phyloP scores from a whole-genome alignment of 2,113 vertebrate genomes.

The Mirounga angustirostris region DNA sequence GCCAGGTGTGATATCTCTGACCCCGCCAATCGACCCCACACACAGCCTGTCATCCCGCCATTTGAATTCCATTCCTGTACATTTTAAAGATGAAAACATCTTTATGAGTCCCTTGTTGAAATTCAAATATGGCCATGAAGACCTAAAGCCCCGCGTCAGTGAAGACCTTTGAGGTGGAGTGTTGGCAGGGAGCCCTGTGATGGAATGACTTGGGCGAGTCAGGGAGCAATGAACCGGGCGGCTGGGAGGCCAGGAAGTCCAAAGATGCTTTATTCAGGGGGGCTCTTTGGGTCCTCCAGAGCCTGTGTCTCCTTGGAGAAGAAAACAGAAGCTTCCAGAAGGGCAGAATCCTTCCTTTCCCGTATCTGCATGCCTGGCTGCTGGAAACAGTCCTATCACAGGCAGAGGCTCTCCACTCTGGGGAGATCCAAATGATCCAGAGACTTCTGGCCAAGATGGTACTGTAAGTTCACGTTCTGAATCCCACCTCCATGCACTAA shows the following conservation, averaged over 20 bases:
- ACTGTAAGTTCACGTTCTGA: neutral
- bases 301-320: neutral
- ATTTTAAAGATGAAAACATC: constrained; percentile 75
- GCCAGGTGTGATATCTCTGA: constrained; percentile 79
- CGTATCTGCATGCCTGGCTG: neutral
- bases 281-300: neutral
- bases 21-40: constrained; percentile 76
- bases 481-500: neutral
- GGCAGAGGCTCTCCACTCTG: neutral
- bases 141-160: constrained; percentile 23
- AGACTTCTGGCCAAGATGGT: neutral
- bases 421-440: neutral
- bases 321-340: neutral
- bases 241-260: neutral
- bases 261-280: neutral
- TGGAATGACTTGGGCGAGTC: constrained; percentile 11
- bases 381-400: neutral
- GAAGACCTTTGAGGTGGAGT: constrained; percentile 59
- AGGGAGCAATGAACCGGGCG: neutral
- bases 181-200: constrained; percentile 47
- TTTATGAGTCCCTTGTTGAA: constrained; percentile 73
- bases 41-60: constrained; percentile 61
- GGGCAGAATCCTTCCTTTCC: neutral
- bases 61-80: constrained; percentile 69
- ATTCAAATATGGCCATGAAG: constrained; percentile 70